A percentile compares a stretch with the other conserved stretches of the same genome.
phyloP scores from a whole-genome alignment of 2,888 invertebrate genomes.

The Drosophila incognita region DNA sequence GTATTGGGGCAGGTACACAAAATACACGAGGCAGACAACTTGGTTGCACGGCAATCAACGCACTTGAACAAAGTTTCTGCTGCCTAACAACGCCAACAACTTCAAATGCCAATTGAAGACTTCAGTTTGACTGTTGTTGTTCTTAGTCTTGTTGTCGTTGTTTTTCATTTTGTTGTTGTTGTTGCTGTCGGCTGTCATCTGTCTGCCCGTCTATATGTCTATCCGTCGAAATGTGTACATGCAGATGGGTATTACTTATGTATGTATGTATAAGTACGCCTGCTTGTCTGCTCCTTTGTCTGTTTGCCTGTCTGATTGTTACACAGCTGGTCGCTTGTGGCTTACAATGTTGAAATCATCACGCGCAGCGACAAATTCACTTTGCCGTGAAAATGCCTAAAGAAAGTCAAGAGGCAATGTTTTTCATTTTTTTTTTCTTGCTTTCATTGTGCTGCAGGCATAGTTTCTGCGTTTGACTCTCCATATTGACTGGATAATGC shows the following conservation, averaged over 20 bases:
- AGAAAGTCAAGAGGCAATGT: slow-evolving; percentile 55
- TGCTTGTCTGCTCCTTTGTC: slow-evolving; percentile 24
- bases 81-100: slow-evolving; percentile 33
- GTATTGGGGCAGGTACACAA: slow-evolving; percentile 54
- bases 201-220: slow-evolving; percentile 6
- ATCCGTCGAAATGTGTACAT: slow-evolving; percentile 13
- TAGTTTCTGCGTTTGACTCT: slow-evolving; percentile 38
- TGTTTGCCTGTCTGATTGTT: slow-evolving; percentile 54
- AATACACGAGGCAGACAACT: slow-evolving; percentile 59
- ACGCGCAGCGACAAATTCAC: slow-evolving; percentile 28
- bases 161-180: background rate
- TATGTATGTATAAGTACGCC: slow-evolving; percentile 33
- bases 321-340: slow-evolving; percentile 61
- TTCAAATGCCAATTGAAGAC: slow-evolving; percentile 48
- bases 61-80: slow-evolving; percentile 71
- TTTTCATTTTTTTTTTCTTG: background rate
- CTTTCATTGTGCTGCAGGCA: slow-evolving; percentile 23
- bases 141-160: background rate
- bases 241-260: slow-evolving; percentile 27
- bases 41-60: slow-evolving; percentile 78
- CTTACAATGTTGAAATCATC: slow-evolving; percentile 50
- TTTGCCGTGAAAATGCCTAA: slow-evolving; percentile 55
- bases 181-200: slow-evolving; percentile 33
- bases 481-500: slow-evolving; percentile 47
- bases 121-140: slow-evolving; percentile 51